A percentile compares a stretch with the other conserved stretches of the same genome.
Evolutionary conservation across 1,140 invertebrate genomes (phyloP).

Genomic region (Drosophila quadrilineata): DNA sequence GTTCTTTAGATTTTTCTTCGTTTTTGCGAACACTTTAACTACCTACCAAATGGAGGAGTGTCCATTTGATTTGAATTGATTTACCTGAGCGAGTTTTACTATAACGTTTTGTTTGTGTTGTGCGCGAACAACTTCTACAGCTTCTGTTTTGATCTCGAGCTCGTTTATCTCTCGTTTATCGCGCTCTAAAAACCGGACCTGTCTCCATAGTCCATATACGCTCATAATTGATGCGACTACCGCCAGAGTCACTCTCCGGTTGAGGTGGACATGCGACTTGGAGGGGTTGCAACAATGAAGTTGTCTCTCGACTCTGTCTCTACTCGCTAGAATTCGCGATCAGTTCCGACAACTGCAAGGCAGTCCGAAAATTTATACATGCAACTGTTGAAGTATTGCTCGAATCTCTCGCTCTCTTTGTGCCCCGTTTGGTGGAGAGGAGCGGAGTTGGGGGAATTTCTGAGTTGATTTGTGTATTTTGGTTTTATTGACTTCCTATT

Average conservation of each 20-base stretch:
- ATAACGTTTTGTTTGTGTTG: conserved; percentile 22
- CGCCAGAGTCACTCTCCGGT: conserved; percentile 45
- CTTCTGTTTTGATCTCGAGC: conserved; percentile 60
- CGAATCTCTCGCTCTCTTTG: background rate
- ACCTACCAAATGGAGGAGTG: too few relatives aligned
- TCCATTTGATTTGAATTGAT: conserved; percentile 6
- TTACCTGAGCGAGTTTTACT: background rate
- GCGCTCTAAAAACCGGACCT: conserved; percentile 70
- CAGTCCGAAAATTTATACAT: conserved; percentile 56
- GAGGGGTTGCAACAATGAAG: conserved; percentile 39
- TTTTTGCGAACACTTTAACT: too few relatives aligned
- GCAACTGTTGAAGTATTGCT: conserved; percentile 33
- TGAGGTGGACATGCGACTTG: too few relatives aligned
- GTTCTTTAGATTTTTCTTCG: too few relatives aligned
- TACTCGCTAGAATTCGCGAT: conserved; percentile 59
- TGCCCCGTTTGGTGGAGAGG: too few relatives aligned
- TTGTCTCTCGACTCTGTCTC: conserved; percentile 32
- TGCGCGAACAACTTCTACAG: background rate
- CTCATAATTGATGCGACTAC: conserved; percentile 66
- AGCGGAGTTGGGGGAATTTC: conserved; percentile 24
- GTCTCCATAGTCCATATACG: conserved; percentile 70
- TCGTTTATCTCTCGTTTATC: conserved; percentile 77
- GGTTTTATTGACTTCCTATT: conserved; percentile 72
- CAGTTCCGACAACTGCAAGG: conserved; percentile 70
- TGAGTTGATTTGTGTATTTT: conserved; percentile 51